These are phyloP conservation scores for Pachyrhynchus sulphureomaculatus DNA, from an alignment of 1,140 invertebrate genomes.

Conservation along the genomic window DNA sequence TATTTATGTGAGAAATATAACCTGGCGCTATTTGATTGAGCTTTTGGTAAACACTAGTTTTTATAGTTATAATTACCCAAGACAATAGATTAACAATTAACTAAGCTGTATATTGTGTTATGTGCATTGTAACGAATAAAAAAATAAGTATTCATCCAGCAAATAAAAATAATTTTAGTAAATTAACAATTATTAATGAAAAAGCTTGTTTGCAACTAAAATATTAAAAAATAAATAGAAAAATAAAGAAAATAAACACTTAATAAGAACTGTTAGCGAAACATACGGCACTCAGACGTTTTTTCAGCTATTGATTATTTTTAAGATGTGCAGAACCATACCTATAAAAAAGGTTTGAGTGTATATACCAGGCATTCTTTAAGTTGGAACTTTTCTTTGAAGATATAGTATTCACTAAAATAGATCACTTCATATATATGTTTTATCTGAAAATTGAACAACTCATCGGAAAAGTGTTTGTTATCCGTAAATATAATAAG, in stretches of 20 bases:
- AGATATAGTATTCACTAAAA: too few relatives aligned
- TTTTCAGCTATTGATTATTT: neutral
- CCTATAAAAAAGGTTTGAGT: constrained; percentile 1
- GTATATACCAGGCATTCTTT: neutral
- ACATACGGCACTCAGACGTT: constrained; percentile 1
- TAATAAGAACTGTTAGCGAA: too few relatives aligned
- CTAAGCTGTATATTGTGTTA: neutral
- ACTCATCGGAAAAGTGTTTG: too few relatives aligned
- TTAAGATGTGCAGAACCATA: neutral
- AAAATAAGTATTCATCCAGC: constrained; percentile 1
- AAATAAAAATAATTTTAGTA: neutral
- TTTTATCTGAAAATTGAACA: too few relatives aligned
- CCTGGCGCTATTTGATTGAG: too few relatives aligned
- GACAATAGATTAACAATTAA: too few relatives aligned
- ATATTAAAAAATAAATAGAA: neutral
- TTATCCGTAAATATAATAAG: too few relatives aligned
- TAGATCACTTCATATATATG: too few relatives aligned
- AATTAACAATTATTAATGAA: neutral
- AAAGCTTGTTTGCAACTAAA: neutral
- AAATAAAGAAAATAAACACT: neutral
- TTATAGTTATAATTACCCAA: too few relatives aligned
- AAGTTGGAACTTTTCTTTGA: too few relatives aligned
- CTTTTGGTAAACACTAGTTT: too few relatives aligned
- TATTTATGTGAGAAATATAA: too few relatives aligned
- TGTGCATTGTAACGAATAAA: constrained; percentile 2